Conservation (phyloP, 23 tunicate genomes). For the Ascidia mentula region DNA sequence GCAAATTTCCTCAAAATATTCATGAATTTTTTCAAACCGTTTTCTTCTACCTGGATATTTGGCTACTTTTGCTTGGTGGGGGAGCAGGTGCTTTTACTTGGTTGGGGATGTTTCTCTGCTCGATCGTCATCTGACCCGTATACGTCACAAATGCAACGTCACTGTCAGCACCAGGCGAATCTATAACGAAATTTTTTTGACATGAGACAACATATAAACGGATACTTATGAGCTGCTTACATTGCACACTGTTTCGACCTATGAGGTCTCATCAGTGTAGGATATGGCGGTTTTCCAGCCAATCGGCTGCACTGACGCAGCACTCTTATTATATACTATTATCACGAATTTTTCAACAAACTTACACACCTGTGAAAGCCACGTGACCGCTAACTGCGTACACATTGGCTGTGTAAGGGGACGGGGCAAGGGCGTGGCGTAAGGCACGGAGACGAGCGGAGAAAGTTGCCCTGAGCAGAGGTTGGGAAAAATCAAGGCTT, state of each 20-base stretch:
- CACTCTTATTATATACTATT: too few species aligned
- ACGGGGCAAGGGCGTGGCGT: conserved; percentile 26
- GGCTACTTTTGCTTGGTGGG: conserved; percentile 20
- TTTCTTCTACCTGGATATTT: conserved; percentile 7
- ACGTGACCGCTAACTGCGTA: conserved; percentile 57
- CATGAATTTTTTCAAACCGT: too few species aligned
- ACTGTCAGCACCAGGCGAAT: conserved; percentile 8
- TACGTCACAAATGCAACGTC: conserved; percentile 44
- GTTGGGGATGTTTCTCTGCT: neutral
- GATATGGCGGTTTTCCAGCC: too few species aligned
- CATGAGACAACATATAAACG: too few species aligned
- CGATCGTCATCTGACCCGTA: conserved; percentile 22
- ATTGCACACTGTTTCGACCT: too few species aligned
- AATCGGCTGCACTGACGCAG: too few species aligned
- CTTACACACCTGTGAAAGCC: conserved; percentile 45
- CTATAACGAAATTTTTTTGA: too few species aligned
- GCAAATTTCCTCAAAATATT: too few species aligned
- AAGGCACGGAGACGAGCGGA: conserved; percentile 71
- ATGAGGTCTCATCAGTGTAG: too few species aligned
- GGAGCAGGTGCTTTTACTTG: conserved; percentile 44
- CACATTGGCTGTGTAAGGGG: conserved; percentile 45
- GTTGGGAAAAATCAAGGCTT: conserved; percentile 70
- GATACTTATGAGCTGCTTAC: too few species aligned
- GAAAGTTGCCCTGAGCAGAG: conserved; percentile 61
- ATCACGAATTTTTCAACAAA: neutral